Evolutionary conservation across 2,797 vertebrate genomes (phyloP).

Genomic region (Distichodus sexfasciatus): DNA sequence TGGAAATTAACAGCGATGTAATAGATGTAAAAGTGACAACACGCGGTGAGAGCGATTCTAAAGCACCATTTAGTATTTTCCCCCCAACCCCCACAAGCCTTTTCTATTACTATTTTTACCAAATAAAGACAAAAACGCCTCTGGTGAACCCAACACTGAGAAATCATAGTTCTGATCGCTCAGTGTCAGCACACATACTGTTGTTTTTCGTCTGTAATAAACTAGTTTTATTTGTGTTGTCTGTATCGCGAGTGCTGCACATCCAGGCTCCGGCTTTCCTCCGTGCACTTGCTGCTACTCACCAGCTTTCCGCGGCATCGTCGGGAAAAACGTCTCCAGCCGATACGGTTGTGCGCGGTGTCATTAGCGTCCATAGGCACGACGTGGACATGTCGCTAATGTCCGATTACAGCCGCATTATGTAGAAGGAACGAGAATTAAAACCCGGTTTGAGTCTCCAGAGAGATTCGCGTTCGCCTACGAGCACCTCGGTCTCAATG

Average conservation of each 20-base stretch:
- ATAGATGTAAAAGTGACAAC: too few relatives aligned
- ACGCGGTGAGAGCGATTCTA: too few relatives aligned
- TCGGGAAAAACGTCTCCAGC: constrained; percentile 49
- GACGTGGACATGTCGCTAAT: constrained; percentile 56
- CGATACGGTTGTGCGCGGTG: constrained; percentile 48
- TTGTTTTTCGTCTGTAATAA: too few relatives aligned
- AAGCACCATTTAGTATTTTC: too few relatives aligned
- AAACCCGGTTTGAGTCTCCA: background rate
- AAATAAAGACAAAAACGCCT: too few relatives aligned
- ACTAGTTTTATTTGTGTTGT: too few relatives aligned
- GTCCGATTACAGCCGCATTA: constrained; percentile 35
- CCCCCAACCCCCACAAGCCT: too few relatives aligned
- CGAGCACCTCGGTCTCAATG: constrained; percentile 59
- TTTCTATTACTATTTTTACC: too few relatives aligned
- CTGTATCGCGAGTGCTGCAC: background rate
- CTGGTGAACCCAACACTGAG: too few relatives aligned
- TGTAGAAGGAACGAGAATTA: background rate
- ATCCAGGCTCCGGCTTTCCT: constrained; percentile 38
- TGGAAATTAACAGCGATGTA: too few relatives aligned
- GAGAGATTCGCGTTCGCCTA: background rate
- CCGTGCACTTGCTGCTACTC: constrained; percentile 72
- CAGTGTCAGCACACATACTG: too few relatives aligned
- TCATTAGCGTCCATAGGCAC: constrained; percentile 46
- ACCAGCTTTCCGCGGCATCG: constrained; percentile 72
- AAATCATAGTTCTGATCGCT: too few relatives aligned